Conservation (phyloP, 1,140 invertebrate genomes). For the Heliconius eleuchia region DNA sequence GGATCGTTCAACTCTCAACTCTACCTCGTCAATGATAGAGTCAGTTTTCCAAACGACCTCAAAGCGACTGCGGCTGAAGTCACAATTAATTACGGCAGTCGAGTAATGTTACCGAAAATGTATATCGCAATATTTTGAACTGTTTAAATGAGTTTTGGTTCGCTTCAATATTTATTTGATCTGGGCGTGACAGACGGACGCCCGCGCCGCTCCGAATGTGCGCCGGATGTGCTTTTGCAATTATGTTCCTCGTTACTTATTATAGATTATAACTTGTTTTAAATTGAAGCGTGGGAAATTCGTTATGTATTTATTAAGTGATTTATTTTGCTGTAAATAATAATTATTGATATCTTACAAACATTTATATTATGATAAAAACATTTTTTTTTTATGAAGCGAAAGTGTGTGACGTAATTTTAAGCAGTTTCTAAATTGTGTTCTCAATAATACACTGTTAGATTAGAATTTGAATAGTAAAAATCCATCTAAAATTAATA, state of each 20-base stretch:
- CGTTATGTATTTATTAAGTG: not conserved
- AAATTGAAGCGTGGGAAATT: not conserved
- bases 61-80: not conserved
- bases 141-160: slow-evolving; percentile 22
- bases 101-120: slow-evolving; percentile 30
- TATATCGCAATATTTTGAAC: slow-evolving; percentile 21
- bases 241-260: not conserved
- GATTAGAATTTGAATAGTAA: too few species aligned
- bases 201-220: not conserved
- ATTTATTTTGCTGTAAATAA: not conserved
- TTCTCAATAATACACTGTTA: too few species aligned
- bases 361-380: too few species aligned
- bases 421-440: not conserved
- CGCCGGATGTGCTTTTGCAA: slow-evolving; percentile 14
- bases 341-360: not conserved
- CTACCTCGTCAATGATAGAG: not conserved
- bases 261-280: not conserved
- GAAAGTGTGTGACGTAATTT: too few species aligned
- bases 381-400: too few species aligned
- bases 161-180: slow-evolving; percentile 25
- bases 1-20: not conserved
- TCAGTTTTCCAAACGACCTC: not conserved
- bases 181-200: not conserved
- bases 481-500: too few species aligned
- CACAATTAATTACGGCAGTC: slow-evolving; percentile 39